Percentiles rank a stretch among this genome's conserved stretches.
Conservation (phyloP, 2,888 invertebrate species). For the Griposia aprilina region DNA sequence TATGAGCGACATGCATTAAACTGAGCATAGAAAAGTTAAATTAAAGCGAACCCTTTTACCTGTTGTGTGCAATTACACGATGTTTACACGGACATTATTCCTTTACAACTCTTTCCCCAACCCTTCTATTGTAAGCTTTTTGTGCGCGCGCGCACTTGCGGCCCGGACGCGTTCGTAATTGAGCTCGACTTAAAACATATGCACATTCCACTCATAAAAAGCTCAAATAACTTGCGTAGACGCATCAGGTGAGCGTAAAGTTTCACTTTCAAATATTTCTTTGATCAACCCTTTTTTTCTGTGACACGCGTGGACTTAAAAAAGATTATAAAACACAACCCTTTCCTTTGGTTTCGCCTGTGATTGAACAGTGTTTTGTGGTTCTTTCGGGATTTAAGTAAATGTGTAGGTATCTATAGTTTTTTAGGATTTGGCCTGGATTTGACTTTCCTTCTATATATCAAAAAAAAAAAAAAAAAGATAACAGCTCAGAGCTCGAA, state of each 20-base stretch:
- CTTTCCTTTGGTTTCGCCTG: slow-evolving; percentile 27
- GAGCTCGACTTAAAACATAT: slow-evolving; percentile 71
- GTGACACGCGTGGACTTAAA: slow-evolving; percentile 70
- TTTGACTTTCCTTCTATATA: no score
- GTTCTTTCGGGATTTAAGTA: neutral
- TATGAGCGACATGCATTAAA: slow-evolving; percentile 42
- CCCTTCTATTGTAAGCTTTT: slow-evolving; percentile 87
- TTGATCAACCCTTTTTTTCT: slow-evolving; percentile 77
- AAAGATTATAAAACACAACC: slow-evolving; percentile 69
- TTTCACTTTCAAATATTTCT: slow-evolving; percentile 82
- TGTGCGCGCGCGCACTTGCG: slow-evolving; percentile 82
- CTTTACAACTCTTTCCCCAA: slow-evolving; percentile 86
- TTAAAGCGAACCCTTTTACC: slow-evolving; percentile 83
- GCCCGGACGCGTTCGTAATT: slow-evolving; percentile 79
- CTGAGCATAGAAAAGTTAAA: slow-evolving; percentile 70
- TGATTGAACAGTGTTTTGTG: slow-evolving; percentile 14
- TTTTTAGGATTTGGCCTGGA: no score
- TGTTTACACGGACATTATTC: slow-evolving; percentile 89
- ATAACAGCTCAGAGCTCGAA: no score
- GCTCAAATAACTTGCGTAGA: slow-evolving; percentile 60
- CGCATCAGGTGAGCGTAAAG: slow-evolving; percentile 75
- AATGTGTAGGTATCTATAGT: neutral
- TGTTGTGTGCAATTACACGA: slow-evolving; percentile 87
- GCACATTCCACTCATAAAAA: slow-evolving; percentile 60
- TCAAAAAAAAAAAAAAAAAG: no score